These are phyloP conservation scores for Kryptolebias ocellatus DNA, from an alignment of 2,797 vertebrate species.

Conservation along the genomic window DNA sequence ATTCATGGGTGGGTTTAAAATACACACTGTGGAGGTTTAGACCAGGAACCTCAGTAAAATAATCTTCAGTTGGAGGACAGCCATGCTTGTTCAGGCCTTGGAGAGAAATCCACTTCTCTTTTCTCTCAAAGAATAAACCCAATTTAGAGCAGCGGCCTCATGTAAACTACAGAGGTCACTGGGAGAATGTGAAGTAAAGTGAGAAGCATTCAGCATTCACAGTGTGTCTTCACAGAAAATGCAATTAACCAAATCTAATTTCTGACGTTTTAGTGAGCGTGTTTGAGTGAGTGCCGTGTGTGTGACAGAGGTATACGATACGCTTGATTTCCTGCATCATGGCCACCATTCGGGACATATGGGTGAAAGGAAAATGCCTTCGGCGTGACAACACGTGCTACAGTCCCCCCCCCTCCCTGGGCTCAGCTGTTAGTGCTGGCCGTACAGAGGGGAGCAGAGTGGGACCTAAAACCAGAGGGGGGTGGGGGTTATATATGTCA, in stretches of 20 bases:
- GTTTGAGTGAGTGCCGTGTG: conserved; percentile 23
- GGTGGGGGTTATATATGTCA: conserved; percentile 34
- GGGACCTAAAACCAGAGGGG: conserved; percentile 36
- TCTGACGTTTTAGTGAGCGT: not conserved
- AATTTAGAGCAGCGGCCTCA: too few species aligned
- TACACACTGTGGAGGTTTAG: too few species aligned
- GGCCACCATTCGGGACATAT: conserved; percentile 18
- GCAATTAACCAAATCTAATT: not conserved
- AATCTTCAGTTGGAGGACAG: not conserved
- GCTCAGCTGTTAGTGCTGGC: conserved; percentile 75
- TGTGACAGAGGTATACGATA: conserved; percentile 23
- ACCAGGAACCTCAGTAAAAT: too few species aligned
- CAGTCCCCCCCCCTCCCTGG: conserved; percentile 42
- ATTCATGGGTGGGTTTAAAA: too few species aligned
- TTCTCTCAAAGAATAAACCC: too few species aligned
- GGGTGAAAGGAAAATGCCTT: conserved; percentile 74
- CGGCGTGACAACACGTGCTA: conserved; percentile 70
- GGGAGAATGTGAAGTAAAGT: too few species aligned
- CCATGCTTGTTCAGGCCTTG: not conserved
- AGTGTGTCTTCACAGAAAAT: too few species aligned
- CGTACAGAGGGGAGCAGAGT: conserved; percentile 31
- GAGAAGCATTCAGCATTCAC: too few species aligned
- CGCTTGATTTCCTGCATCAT: conserved; percentile 51
- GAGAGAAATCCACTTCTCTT: too few species aligned
- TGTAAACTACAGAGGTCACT: too few species aligned